Conservation (phyloP, 2,888 invertebrate species). For the Chrysolina haemoptera region DNA sequence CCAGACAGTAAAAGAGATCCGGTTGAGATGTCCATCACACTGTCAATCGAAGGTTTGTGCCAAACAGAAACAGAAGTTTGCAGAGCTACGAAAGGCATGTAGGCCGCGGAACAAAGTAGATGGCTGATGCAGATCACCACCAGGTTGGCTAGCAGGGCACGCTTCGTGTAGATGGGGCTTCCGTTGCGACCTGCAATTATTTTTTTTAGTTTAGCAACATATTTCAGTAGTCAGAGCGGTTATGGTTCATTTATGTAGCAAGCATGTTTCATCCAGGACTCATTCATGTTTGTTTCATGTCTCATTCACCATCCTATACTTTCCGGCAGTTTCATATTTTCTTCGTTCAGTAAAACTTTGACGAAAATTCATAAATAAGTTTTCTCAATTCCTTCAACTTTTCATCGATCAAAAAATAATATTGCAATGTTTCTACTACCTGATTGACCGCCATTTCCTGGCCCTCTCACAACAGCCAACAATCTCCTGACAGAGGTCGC, state of each 20-base stretch:
- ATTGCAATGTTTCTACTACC: conserved; percentile 56
- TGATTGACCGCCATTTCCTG: conserved; percentile 52
- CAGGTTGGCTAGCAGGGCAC: conserved; percentile 71
- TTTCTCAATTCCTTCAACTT: background rate
- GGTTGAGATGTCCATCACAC: conserved; percentile 53
- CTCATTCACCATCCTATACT: too few species aligned
- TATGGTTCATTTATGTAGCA: too few species aligned
- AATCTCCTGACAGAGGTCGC: conserved; percentile 84
- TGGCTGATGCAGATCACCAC: conserved; percentile 75
- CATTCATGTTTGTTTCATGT: too few species aligned
- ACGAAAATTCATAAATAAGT: too few species aligned
- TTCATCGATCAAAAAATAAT: background rate
- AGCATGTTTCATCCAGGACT: too few species aligned
- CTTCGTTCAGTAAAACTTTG: too few species aligned
- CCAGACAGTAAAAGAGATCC: conserved; percentile 78
- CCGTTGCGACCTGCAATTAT: conserved; percentile 46
- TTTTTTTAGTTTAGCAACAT: too few species aligned
- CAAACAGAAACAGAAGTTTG: conserved; percentile 72
- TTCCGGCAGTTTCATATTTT: too few species aligned
- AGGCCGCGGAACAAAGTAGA: conserved; percentile 77
- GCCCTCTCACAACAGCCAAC: conserved; percentile 73
- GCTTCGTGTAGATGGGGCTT: conserved; percentile 71
- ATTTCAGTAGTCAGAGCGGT: too few species aligned
- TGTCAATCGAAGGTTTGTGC: conserved; percentile 64
- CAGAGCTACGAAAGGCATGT: conserved; percentile 75